A percentile compares a stretch with the other conserved stretches of the same genome.
Evolutionary conservation across 2,888 invertebrate genomes (phyloP).

Genomic region (Prosopocoilus inquinatus): DNA sequence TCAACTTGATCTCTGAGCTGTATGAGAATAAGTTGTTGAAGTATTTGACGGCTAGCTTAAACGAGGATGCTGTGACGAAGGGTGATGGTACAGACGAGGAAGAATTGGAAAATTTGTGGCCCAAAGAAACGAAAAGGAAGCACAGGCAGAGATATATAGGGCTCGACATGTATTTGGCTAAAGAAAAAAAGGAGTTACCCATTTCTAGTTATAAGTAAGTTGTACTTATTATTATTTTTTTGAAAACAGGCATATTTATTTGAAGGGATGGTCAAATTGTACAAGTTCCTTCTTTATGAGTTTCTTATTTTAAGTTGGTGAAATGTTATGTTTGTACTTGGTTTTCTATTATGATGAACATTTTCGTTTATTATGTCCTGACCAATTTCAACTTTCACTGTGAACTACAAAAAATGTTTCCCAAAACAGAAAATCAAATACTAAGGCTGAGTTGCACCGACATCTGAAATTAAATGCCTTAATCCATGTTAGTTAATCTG

Average conservation of each 20-base stretch:
- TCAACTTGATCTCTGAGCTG: conserved; percentile 47
- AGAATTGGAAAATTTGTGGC: conserved; percentile 14
- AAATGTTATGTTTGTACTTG: no score
- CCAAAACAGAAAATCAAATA: no score
- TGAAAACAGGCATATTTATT: no score
- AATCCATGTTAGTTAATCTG: no score
- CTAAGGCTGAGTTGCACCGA: no score
- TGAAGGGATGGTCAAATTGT: no score
- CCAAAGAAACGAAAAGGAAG: background rate
- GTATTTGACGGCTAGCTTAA: conserved; percentile 18
- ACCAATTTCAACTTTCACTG: no score
- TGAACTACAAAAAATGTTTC: no score
- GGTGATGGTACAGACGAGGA: conserved; percentile 10
- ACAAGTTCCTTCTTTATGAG: conserved; percentile 6
- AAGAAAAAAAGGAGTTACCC: conserved; percentile 43
- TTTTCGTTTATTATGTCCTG: no score
- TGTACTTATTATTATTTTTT: conserved; percentile 8
- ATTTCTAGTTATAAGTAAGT: conserved; percentile 48
- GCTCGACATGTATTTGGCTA: conserved; percentile 33
- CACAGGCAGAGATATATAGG: conserved; percentile 28
- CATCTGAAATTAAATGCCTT: no score
- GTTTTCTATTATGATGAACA: no score
- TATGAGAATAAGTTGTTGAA: conserved; percentile 32
- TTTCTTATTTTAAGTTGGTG: no score
- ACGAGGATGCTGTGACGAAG: background rate